phyloP scores from a whole-genome alignment of 2,797 vertebrate genomes.

The Alcedo atthis region DNA sequence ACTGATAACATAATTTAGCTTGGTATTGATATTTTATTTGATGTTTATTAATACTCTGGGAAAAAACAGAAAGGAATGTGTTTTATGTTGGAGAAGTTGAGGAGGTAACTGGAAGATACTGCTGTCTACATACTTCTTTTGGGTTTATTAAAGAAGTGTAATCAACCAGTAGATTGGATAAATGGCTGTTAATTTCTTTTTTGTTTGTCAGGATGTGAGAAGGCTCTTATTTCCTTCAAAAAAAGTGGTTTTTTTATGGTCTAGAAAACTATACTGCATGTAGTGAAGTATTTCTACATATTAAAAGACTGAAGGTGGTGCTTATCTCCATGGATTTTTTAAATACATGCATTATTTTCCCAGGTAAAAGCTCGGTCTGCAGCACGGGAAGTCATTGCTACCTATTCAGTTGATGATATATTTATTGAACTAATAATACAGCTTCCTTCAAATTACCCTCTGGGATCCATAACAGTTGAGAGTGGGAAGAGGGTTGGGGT shows the following conservation, averaged over 20 bases:
- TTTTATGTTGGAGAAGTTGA: not conserved
- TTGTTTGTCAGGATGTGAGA: not conserved
- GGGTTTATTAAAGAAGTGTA: not conserved
- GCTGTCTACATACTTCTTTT: not conserved
- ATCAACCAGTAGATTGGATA: not conserved
- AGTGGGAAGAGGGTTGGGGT: conserved; percentile 95
- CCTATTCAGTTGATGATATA: conserved; percentile 95
- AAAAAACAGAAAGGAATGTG: not conserved
- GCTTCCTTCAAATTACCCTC: conserved; percentile 92
- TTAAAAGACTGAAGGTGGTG: not conserved
- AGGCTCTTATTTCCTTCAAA: not conserved
- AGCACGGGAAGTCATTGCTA: conserved; percentile 95
- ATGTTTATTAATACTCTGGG: not conserved
- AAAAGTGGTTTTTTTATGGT: not conserved
- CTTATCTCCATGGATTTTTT: not conserved
- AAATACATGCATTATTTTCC: not conserved
- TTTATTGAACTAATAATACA: conserved; percentile 97
- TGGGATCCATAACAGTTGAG: conserved; percentile 93
- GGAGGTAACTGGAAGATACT: not conserved
- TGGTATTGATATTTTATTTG: not conserved
- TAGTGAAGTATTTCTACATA: not conserved
- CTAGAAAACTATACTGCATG: not conserved
- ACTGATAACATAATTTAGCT: not conserved
- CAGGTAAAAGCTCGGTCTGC: conserved; percentile 96
- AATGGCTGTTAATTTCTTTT: not conserved